Evolutionary conservation across 2,113 vertebrate genomes (phyloP).

Genomic region (Mus spicilegus): DNA sequence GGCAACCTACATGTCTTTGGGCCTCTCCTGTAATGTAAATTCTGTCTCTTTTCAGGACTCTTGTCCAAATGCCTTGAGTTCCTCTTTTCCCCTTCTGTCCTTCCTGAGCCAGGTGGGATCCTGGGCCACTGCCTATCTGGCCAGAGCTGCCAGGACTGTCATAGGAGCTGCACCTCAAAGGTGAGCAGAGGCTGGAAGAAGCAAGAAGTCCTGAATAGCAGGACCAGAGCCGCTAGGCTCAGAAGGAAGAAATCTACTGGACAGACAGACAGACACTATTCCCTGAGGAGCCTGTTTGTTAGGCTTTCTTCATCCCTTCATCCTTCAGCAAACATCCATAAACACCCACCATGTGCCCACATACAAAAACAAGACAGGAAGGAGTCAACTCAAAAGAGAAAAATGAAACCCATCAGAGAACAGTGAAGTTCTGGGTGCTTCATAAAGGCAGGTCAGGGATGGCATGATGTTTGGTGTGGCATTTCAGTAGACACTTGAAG

Average conservation of each 20-base stretch:
- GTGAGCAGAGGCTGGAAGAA: background rate
- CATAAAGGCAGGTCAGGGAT: background rate
- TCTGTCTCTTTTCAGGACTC: background rate
- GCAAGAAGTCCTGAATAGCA: background rate
- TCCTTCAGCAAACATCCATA: background rate
- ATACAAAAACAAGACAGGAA: background rate
- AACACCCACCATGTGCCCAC: background rate
- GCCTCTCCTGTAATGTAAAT: background rate
- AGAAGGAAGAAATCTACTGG: background rate
- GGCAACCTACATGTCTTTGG: background rate
- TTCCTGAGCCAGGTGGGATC: background rate
- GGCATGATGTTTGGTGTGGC: background rate
- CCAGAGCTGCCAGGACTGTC: too few relatives aligned
- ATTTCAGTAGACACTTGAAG: background rate
- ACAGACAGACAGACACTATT: background rate
- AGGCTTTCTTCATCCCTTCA: background rate
- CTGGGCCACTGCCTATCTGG: accelerated
- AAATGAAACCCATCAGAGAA: background rate
- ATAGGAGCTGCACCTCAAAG: background rate
- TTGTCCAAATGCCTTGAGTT: background rate
- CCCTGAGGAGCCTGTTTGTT: background rate
- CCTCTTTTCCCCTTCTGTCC: background rate
- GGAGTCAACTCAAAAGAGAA: background rate
- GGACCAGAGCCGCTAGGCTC: too few relatives aligned
- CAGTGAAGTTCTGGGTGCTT: background rate